Evolutionary conservation across 2,888 invertebrate species (phyloP).

Genomic region (Mesorhabditis spiculigera): DNA sequence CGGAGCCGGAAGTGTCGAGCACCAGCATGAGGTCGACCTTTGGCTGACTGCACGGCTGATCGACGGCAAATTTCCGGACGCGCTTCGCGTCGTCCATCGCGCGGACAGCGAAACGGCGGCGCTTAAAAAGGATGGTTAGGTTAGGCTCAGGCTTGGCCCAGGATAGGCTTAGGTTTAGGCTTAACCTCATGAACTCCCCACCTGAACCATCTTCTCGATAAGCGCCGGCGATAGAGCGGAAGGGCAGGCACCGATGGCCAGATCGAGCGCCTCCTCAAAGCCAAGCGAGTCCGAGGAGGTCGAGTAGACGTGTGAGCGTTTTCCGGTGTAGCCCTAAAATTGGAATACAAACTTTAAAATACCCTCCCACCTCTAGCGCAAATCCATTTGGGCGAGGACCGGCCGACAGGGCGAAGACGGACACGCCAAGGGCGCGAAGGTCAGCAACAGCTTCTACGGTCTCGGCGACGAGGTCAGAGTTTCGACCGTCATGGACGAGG

Average conservation of each 20-base stretch:
- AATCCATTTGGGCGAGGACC: conserved; percentile 3
- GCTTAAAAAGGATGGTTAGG: not conserved
- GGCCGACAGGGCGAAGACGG: not conserved
- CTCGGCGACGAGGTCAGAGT: conserved; percentile 32
- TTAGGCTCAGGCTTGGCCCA: not conserved
- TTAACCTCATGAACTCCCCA: not conserved
- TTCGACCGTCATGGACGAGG: conserved; percentile 35
- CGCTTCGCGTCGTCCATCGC: not conserved
- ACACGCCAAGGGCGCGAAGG: not conserved
- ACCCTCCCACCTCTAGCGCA: not conserved
- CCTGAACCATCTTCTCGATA: not conserved
- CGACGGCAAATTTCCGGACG: not conserved
- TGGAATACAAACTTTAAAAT: not conserved
- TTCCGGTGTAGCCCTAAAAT: not conserved
- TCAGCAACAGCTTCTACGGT: conserved; percentile 30
- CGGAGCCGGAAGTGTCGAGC: conserved; percentile 45
- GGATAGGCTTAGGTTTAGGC: not conserved
- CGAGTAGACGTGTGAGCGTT: not conserved
- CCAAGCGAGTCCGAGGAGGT: not conserved
- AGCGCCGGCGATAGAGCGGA: not conserved
- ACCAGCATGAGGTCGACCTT: conserved; percentile 39
- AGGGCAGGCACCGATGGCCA: not conserved
- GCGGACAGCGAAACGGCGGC: conserved; percentile 1
- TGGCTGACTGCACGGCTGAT: not conserved
- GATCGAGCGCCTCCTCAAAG: conserved; percentile 4